Conservation (phyloP, 2,888 invertebrate genomes). For the Oasisia sp. region DNA sequence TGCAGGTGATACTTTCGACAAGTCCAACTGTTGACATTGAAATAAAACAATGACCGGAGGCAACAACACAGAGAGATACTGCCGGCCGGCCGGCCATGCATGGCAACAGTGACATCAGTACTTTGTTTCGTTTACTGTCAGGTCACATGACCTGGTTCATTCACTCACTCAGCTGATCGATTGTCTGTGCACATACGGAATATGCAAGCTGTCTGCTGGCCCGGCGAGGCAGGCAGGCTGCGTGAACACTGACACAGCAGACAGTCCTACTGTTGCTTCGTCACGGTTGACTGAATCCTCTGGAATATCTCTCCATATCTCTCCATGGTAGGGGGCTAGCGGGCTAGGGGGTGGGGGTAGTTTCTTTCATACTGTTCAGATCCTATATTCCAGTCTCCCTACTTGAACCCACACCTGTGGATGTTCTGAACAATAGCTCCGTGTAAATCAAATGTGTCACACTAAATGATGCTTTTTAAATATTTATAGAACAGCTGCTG, state of each 20-base stretch:
- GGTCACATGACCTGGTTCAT: not conserved
- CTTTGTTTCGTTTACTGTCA: not conserved
- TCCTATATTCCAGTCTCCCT: not conserved
- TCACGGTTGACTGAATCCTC: not conserved
- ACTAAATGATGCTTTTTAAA: not conserved
- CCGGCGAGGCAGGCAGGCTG: not conserved
- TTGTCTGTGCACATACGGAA: not conserved
- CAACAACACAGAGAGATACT: not conserved
- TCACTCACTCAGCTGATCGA: slow-evolving; percentile 12
- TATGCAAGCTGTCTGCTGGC: no score
- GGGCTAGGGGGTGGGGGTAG: no score
- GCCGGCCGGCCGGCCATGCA: not conserved
- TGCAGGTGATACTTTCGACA: not conserved
- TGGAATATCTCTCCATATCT: slow-evolving; percentile 3
- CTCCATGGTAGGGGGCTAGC: not conserved
- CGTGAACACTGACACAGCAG: not conserved
- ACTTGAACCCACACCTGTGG: not conserved
- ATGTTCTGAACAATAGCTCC: not conserved
- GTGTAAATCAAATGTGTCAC: not conserved
- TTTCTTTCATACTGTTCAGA: not conserved
- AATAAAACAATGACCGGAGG: not conserved
- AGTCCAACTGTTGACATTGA: not conserved
- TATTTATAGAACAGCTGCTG: slow-evolving; percentile 4
- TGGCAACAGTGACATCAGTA: not conserved
- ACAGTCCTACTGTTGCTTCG: not conserved